phyloP scores from a whole-genome alignment of 2,797 vertebrate genomes.

The Arctocebus calabarensis region DNA sequence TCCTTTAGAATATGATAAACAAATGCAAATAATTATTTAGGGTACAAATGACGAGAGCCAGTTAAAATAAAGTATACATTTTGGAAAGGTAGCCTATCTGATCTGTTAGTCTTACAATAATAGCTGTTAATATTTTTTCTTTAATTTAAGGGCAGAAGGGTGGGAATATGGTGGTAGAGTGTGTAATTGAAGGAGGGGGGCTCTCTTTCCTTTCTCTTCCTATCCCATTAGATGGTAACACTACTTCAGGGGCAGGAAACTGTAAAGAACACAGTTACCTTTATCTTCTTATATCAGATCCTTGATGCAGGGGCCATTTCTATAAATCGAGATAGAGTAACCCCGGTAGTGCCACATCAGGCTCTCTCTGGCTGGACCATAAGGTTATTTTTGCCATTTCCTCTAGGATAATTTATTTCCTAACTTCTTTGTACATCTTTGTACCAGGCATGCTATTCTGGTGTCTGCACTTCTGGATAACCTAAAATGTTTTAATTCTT shows the following conservation, averaged over 20 bases:
- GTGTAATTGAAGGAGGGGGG: not conserved
- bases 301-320: not conserved
- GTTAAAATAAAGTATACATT: not conserved
- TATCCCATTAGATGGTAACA: not conserved
- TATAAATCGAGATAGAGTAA: not conserved
- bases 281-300: constrained; percentile 1
- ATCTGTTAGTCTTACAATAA: constrained; percentile 21
- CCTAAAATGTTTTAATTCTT: not conserved
- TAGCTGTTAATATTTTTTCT: constrained; percentile 26
- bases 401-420: not conserved
- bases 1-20: constrained; percentile 54
- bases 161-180: not conserved
- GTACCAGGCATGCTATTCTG: not conserved
- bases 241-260: not conserved
- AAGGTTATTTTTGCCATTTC: not conserved
- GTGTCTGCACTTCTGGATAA: not conserved
- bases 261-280: not conserved
- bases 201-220: not conserved
- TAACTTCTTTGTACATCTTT: constrained; percentile 5
- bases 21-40: constrained; percentile 50
- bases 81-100: constrained; percentile 21
- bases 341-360: not conserved
- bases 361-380: not conserved
- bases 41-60: constrained; percentile 15
- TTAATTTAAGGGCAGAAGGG: constrained; percentile 37